phyloP scores from a whole-genome alignment of 1,140 invertebrate genomes.

The Brachionus angularis region DNA sequence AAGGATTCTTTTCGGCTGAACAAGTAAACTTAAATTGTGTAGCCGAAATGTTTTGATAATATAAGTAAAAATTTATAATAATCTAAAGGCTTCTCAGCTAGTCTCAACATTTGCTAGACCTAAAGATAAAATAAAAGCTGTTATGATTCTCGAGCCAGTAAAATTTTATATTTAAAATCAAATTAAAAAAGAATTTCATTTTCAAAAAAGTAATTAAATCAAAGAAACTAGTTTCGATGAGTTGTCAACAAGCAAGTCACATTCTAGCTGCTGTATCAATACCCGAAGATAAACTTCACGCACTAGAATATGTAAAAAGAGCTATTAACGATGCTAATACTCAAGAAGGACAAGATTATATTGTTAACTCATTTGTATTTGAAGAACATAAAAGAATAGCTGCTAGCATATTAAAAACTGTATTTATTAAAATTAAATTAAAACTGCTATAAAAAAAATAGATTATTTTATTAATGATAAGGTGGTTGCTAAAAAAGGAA shows the following conservation, averaged over 20 bases:
- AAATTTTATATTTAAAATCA: neutral
- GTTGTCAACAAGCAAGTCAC: slow-evolving; percentile 39
- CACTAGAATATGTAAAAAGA: slow-evolving; percentile 41
- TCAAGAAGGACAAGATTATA: slow-evolving; percentile 44
- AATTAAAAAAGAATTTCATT: neutral
- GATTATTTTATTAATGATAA: no score
- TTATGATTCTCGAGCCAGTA: slow-evolving; percentile 42
- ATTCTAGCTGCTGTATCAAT: slow-evolving; percentile 30
- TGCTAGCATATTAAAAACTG: slow-evolving; percentile 1
- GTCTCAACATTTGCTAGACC: slow-evolving; percentile 30
- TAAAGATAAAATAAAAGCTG: slow-evolving; percentile 40
- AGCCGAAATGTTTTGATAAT: neutral
- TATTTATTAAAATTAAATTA: no score
- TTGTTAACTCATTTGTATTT: slow-evolving; percentile 36
- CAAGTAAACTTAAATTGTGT: neutral
- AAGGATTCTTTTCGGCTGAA: slow-evolving; percentile 41
- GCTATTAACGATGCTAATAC: slow-evolving; percentile 41
- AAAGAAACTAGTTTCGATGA: slow-evolving; percentile 43
- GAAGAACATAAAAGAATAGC: slow-evolving; percentile 36
- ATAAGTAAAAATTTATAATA: neutral
- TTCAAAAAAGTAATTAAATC: neutral
- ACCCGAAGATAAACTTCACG: slow-evolving; percentile 32
- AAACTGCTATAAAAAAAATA: no score
- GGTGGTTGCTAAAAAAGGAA: slow-evolving; percentile 23
- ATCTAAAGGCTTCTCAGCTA: slow-evolving; percentile 14